phyloP scores from a whole-genome alignment of 2,113 vertebrate genomes.

The Jacana jacana region DNA sequence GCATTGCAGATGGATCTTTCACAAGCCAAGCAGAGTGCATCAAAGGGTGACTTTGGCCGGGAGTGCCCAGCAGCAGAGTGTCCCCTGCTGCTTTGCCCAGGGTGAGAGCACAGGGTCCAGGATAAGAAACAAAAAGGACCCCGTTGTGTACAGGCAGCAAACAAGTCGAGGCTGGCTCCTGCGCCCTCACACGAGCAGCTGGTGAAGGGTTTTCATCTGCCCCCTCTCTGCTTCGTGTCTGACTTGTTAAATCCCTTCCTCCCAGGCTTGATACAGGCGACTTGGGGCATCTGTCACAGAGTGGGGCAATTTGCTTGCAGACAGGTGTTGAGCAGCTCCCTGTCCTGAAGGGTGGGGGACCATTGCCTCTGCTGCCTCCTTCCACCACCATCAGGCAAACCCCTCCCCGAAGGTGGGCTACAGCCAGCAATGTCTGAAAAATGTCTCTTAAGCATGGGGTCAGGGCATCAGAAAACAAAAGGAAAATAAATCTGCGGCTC shows the following conservation, averaged over 20 bases:
- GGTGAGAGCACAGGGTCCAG: rapidly evolving
- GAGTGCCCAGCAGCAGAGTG: not conserved
- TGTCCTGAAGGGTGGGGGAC: not conserved
- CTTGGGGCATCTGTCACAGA: not conserved
- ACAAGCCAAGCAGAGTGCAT: not conserved
- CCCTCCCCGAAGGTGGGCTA: not conserved
- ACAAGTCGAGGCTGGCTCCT: not conserved
- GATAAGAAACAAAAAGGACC: not conserved
- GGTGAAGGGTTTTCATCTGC: not conserved
- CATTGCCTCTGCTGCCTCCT: not conserved
- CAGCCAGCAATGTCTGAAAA: not conserved
- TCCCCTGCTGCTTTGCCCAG: not conserved
- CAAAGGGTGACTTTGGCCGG: not conserved
- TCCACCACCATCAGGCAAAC: not conserved
- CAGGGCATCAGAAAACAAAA: not conserved
- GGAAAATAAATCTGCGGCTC: not conserved
- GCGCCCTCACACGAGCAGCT: rapidly evolving
- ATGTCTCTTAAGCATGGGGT: not conserved
- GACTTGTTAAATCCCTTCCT: not conserved
- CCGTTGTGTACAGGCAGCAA: rapidly evolving
- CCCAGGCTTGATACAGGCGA: not conserved
- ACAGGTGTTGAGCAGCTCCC: not conserved
- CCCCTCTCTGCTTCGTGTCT: not conserved
- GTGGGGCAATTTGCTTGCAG: rapidly evolving
- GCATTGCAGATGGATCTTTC: not conserved